Conservation (phyloP, 2,113 vertebrate genomes). For the Glaucidium brasilianum region DNA sequence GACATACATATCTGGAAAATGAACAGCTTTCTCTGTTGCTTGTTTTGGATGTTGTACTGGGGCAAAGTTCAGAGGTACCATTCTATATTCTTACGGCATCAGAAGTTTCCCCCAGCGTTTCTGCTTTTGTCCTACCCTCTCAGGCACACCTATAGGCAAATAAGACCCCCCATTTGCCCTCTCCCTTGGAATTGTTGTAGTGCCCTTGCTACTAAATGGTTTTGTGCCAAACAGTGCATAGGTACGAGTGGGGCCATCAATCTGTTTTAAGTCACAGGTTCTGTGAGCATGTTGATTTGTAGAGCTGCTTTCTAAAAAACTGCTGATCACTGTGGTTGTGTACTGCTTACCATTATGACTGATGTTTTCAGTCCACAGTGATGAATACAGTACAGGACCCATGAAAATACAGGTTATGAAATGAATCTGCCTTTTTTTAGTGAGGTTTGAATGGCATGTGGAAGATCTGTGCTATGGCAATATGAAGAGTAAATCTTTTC, state of each 20-base stretch:
- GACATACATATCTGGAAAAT: neutral
- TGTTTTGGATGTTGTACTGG: neutral
- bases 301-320: neutral
- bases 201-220: neutral
- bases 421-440: neutral
- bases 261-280: neutral
- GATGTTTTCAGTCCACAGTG: neutral
- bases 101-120: neutral
- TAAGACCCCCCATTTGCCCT: neutral
- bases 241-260: neutral
- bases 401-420: neutral
- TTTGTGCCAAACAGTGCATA: neutral
- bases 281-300: neutral
- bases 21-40: neutral
- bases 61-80: neutral
- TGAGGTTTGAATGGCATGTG: neutral
- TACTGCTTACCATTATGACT: neutral
- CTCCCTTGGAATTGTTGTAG: neutral
- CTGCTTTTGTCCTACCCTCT: neutral
- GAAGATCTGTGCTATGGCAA: neutral
- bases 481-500: neutral
- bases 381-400: neutral
- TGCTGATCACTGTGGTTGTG: fast-evolving
- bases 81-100: neutral
- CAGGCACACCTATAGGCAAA: fast-evolving